Conservation (phyloP, 64 coral and sea anemone genomes). For the Actinia equina region DNA sequence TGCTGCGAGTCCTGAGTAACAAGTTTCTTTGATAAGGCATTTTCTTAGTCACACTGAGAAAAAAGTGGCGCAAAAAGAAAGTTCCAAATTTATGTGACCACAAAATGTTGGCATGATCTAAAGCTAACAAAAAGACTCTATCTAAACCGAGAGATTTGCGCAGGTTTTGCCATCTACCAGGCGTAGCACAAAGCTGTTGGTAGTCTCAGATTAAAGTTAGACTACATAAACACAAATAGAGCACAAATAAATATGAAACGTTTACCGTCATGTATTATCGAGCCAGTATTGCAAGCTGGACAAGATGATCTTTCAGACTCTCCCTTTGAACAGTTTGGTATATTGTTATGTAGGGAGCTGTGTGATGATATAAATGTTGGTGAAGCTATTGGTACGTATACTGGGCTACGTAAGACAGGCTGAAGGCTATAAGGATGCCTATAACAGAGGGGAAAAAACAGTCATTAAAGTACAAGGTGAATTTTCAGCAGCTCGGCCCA, state of each 20-base stretch:
- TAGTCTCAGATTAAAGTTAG: background rate
- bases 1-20: too few relatives aligned
- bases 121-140: too few relatives aligned
- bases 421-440: background rate
- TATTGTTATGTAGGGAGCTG: background rate
- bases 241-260: background rate
- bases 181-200: too few relatives aligned
- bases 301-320: background rate
- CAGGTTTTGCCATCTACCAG: too few relatives aligned
- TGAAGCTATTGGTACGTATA: background rate
- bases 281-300: background rate
- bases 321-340: background rate
- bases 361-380: background rate
- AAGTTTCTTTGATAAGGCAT: too few relatives aligned
- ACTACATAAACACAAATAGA: too few relatives aligned
- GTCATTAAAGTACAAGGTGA: background rate
- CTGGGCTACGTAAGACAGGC: constrained; percentile 10
- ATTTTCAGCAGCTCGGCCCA: background rate
- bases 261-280: constrained; percentile 16
- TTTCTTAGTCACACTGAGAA: too few relatives aligned
- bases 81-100: too few relatives aligned
- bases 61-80: too few relatives aligned
- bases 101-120: too few relatives aligned
- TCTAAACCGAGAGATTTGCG: too few relatives aligned
- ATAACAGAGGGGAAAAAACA: background rate